phyloP scores from a whole-genome alignment of 2,113 vertebrate species.

The Echinops telfairi region DNA sequence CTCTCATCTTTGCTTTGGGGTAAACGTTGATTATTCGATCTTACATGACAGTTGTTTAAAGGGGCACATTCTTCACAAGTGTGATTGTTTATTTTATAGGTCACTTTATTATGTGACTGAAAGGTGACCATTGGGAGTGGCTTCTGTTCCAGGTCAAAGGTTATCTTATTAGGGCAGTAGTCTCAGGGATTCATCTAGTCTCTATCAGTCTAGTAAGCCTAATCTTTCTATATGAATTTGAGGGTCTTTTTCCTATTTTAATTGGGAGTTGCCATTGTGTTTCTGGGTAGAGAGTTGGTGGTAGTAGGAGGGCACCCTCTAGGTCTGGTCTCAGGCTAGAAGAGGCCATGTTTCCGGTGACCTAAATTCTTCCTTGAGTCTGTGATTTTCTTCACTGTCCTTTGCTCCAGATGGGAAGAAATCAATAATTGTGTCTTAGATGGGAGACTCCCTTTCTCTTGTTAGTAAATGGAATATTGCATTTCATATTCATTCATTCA shows the following conservation, averaged over 20 bases:
- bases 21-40: neutral
- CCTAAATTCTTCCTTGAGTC: neutral
- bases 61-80: neutral
- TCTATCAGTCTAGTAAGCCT: neutral
- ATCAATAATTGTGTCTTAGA: neutral
- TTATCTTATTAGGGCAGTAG: neutral
- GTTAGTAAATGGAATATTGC: neutral
- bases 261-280: neutral
- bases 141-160: neutral
- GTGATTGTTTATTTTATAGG: neutral
- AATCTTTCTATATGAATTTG: neutral
- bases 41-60: neutral
- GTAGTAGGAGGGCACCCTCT: neutral
- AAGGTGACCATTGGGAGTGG: neutral
- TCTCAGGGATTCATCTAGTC: neutral
- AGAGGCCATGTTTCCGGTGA: neutral
- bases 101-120: no score
- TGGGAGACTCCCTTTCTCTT: neutral
- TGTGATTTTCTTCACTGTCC: no score
- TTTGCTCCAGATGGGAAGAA: neutral
- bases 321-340: neutral
- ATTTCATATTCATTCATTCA: neutral
- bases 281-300: neutral
- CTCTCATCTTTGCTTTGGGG: neutral
- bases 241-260: neutral